Base-by-base conservation (phyloP, 30 jellyfish, hydroid and myxozoan genomes). In the Catostylus mosaicus region DNA sequence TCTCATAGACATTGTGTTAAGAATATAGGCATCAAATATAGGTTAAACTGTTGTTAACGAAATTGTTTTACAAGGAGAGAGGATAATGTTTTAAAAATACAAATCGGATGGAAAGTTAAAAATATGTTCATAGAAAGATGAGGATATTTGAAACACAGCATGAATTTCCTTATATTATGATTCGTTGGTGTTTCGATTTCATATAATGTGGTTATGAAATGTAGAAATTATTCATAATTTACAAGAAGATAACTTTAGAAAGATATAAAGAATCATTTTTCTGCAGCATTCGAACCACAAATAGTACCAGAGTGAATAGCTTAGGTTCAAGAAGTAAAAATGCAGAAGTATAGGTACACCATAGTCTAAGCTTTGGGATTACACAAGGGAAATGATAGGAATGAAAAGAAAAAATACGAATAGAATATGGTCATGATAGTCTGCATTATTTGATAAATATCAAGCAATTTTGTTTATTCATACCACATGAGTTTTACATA, bases 171-270 rank as follows among this genome's bases (percentile, higher is more conserved):
- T 20, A 35, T 52, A 50, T 50, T 59, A 51, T 74, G 85, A 74
- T 74, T 11, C 20, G 63, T 30, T 23, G 85, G 64, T 51, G 36
- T 74, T 54, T 35, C 60, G 23, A 34, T 50, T 74, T 52, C 59
- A 34, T 18, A 54, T 52, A 26, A 52, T 52, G 85, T 57, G 85
- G 76, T 52, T 51, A 74, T 29, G 22, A 33, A 40, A 22, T 50
- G 73, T 29, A 45, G 2, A 59, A 74, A 74, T 50, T 3, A 50
- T 52, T 74, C 66, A 52, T 74, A 0, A 74, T 74, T 50, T 50
- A 52, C 57, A 74, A 52, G 75, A 27, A 74, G 75, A 74, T 51
- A 73, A 73, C 72, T 73, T 73, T 48, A 48, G 72, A n/a, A 20
- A 45, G 84, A 73, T 73, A 30, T 30, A 46, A 48, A 73, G 84